Base-by-base conservation (phyloP, 2,797 vertebrate species). In the Rhabdomys pumilio region DNA sequence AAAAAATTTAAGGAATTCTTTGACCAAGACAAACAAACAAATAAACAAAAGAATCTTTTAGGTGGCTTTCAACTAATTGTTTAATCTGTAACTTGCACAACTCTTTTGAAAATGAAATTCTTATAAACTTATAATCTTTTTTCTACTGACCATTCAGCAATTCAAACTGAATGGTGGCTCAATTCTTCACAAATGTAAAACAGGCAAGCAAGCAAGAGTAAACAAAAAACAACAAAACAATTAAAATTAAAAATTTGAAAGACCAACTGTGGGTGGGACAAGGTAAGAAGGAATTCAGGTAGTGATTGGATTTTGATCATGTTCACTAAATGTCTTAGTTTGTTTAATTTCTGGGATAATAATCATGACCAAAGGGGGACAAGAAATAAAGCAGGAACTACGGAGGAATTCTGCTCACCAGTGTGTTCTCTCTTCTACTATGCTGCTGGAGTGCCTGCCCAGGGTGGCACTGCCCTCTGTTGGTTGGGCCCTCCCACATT, bases 21-120 rank as follows among this genome's bases (percentile, higher is more conserved):
- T 80, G 77, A n/a, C 31, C 19, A n/a, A 80, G 41, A 41, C 59
- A 59, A 24, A 61, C 24, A 65, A 41, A n/a, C 3, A 19, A 73
- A 41, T 20, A 38, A 73, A 69, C 7, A n/a, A n/a, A 69, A 20
- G 34, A 72, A 72, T 72, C 67, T 38, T 72, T 72, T 72, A 72
- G 67, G 17, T 72, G 34, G 34, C 59, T 94, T 59, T 44, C 59
- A 91, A 67, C 2, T 89, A 69, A 53, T 20, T 6, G 44, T 8
- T 93, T n/a, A 84, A 50, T 76, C 41, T 7, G 34, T 2, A 83
- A 61, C 53, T 94, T 73, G 57, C 44, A 80, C 50, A 81, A 47
- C 3, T n/a, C 59, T 57, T 96, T 73, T 59, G 83, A 90, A 91
- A 34, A n/a, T 2, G 2, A 59, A 89, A 89, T 85, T 86, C n/a